Percentiles rank a stretch among this genome's conserved stretches.
phyloP scores from a whole-genome alignment of 2,797 vertebrate species.

The Liparis tanakae region DNA sequence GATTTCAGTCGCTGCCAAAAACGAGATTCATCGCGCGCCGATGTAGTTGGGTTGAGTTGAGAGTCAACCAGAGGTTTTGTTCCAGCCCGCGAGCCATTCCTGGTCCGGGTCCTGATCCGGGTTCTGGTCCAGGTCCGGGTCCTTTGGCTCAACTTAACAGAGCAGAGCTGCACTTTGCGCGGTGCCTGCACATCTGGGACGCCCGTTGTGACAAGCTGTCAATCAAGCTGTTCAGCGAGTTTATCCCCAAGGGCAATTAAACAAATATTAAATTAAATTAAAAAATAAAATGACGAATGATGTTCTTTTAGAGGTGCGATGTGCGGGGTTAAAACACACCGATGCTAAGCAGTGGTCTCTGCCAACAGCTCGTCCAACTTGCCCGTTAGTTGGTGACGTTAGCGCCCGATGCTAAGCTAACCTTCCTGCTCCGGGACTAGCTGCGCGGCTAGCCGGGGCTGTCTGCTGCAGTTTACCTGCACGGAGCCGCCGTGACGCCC shows the following conservation, averaged over 20 bases:
- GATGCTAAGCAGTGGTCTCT: not conserved
- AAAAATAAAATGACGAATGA: not conserved
- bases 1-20: slow-evolving; percentile 21
- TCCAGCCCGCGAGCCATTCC: slow-evolving; percentile 35
- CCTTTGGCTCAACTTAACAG: not conserved
- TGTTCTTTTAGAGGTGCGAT: fast-evolving
- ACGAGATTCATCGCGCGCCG: slow-evolving; percentile 3
- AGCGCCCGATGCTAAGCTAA: slow-evolving; percentile 23
- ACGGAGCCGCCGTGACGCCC: slow-evolving; percentile 26
- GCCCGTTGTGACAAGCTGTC: slow-evolving; percentile 42
- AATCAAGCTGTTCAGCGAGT: slow-evolving; percentile 15
- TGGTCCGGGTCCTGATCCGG: not conserved
- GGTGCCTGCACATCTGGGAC: slow-evolving; percentile 55
- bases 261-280: too few relatives aligned
- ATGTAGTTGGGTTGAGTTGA: slow-evolving; percentile 4
- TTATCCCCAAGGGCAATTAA: slow-evolving; percentile 2
- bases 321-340: fast-evolving
- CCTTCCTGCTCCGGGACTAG: slow-evolving; percentile 42
- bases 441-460: slow-evolving; percentile 31
- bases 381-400: not conserved
- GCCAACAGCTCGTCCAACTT: slow-evolving; percentile 10
- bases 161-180: not conserved
- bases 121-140: not conserved
- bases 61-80: not conserved
- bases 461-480: slow-evolving; percentile 55